phyloP scores from a whole-genome alignment of 2,113 vertebrate species.

The Corythornis vintsioides region DNA sequence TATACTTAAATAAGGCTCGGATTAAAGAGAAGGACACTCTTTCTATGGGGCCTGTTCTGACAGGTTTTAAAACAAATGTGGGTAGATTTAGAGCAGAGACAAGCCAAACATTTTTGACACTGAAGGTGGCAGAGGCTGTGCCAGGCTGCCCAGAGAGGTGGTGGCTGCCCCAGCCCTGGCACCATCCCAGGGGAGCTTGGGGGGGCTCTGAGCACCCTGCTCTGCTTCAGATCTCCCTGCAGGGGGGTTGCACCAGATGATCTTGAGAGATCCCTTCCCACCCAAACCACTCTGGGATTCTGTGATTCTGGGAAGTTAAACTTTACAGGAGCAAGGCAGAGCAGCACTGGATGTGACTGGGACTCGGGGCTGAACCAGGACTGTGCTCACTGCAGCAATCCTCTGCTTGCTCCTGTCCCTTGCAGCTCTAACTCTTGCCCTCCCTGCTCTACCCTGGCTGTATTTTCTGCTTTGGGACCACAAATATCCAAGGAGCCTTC shows the following conservation, averaged over 20 bases:
- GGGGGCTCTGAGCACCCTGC: background rate
- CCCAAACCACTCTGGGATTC: background rate
- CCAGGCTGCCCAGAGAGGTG: background rate
- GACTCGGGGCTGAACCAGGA: background rate
- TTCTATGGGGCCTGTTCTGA: too few relatives aligned
- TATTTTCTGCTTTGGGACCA: background rate
- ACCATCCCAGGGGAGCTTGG: background rate
- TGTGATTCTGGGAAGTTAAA: background rate
- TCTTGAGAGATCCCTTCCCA: background rate
- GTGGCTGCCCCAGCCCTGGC: background rate
- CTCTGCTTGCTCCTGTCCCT: background rate
- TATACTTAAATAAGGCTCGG: background rate
- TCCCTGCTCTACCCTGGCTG: background rate
- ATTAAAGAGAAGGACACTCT: background rate
- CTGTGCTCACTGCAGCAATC: background rate
- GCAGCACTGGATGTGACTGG: background rate
- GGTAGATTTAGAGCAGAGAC: background rate
- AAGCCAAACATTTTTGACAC: background rate
- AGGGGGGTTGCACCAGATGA: background rate
- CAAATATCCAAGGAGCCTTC: background rate
- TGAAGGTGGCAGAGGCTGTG: background rate
- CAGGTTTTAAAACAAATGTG: background rate
- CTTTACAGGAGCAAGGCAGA: background rate
- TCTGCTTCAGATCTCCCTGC: background rate
- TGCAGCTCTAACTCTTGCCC: rapidly evolving